Evolutionary conservation across 2,888 invertebrate genomes (phyloP).

Genomic region (Ectropis crepuscularia): DNA sequence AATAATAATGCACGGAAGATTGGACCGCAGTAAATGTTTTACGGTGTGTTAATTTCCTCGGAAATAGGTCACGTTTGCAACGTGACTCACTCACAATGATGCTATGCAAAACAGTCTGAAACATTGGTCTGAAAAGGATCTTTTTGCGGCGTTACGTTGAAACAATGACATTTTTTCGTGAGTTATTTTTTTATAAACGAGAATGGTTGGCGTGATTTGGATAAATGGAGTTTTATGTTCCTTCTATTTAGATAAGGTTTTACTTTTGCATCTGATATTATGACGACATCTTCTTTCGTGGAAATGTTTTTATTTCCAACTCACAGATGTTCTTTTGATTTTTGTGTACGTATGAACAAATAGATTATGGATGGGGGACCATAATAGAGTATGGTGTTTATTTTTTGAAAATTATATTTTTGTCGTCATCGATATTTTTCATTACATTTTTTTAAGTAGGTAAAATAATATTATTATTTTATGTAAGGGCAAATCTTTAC

Average conservation of each 20-base stretch:
- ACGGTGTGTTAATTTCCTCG: slow-evolving; percentile 45
- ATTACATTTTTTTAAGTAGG: too few relatives aligned
- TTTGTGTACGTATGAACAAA: too few relatives aligned
- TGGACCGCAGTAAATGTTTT: slow-evolving; percentile 60
- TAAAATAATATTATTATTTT: too few relatives aligned
- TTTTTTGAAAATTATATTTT: too few relatives aligned
- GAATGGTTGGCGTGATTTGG: slow-evolving; percentile 26
- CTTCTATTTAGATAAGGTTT: slow-evolving; percentile 20
- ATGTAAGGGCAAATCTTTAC: too few relatives aligned
- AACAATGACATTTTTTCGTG: slow-evolving; percentile 32
- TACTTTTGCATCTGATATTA: slow-evolving; percentile 2
- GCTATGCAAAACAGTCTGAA: slow-evolving; percentile 31
- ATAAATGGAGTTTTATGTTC: slow-evolving; percentile 20
- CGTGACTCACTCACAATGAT: slow-evolving; percentile 39
- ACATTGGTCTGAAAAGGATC: slow-evolving; percentile 17
- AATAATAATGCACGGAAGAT: slow-evolving; percentile 69
- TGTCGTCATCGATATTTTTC: too few relatives aligned
- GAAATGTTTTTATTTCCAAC: slow-evolving; percentile 1
- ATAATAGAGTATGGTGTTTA: too few relatives aligned
- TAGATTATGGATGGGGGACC: too few relatives aligned
- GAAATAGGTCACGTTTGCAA: slow-evolving; percentile 47
- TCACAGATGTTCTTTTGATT: not conserved
- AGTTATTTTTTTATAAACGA: slow-evolving; percentile 26
- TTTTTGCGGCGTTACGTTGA: slow-evolving; percentile 33
- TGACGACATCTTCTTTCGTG: not conserved